These are phyloP conservation scores for Idris sp. DNA, from an alignment of 1,140 invertebrate genomes.

Conservation along the genomic window DNA sequence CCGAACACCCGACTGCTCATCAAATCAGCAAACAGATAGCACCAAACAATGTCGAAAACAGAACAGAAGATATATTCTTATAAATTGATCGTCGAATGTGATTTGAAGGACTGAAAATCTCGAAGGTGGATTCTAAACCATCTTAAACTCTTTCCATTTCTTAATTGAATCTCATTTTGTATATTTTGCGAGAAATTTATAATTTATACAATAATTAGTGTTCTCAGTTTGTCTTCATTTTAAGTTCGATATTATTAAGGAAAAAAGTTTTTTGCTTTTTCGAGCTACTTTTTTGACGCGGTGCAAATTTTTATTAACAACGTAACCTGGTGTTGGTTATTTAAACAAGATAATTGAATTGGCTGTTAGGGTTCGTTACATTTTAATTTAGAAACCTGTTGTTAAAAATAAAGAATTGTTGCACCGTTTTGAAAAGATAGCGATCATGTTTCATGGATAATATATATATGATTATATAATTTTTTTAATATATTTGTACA, in stretches of 20 bases:
- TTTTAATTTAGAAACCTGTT: too few relatives aligned
- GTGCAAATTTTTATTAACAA: too few relatives aligned
- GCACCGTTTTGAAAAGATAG: too few relatives aligned
- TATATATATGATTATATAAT: too few relatives aligned
- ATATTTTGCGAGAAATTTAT: not conserved
- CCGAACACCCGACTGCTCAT: slow-evolving; percentile 30
- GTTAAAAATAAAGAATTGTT: too few relatives aligned
- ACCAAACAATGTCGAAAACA: slow-evolving; percentile 11
- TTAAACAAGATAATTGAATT: too few relatives aligned
- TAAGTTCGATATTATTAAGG: slow-evolving; percentile 35
- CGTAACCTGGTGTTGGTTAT: too few relatives aligned
- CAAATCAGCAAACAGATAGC: slow-evolving; percentile 57
- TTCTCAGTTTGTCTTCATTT: slow-evolving; percentile 14
- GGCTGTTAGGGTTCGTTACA: too few relatives aligned
- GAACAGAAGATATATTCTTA: slow-evolving; percentile 39
- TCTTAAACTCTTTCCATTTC: not conserved
- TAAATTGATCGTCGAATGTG: slow-evolving; percentile 38
- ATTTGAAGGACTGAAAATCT: slow-evolving; percentile 45
- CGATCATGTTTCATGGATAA: too few relatives aligned
- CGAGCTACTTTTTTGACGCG: too few relatives aligned
- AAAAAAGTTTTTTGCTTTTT: too few relatives aligned
- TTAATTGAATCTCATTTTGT: slow-evolving; percentile 38
- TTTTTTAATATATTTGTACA: too few relatives aligned
- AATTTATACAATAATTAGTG: slow-evolving; percentile 2
- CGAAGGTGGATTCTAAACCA: slow-evolving; percentile 43